phyloP scores from a whole-genome alignment of 2,888 invertebrate genomes.

The Falcaria lacertinaria region DNA sequence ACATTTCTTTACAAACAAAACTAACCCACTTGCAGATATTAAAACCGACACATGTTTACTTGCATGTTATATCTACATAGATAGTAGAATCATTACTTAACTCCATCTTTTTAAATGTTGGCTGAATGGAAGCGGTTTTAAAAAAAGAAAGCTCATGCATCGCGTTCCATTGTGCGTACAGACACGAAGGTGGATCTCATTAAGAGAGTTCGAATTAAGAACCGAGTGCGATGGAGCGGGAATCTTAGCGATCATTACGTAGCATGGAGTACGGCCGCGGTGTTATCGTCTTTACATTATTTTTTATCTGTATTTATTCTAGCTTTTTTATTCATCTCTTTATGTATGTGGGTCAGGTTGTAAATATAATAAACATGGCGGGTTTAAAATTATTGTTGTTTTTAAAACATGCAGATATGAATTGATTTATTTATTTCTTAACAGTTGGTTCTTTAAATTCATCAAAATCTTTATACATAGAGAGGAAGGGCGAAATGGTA shows the following conservation, averaged over 20 bases:
- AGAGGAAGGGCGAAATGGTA: too few species aligned
- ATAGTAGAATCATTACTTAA: slow-evolving; percentile 69
- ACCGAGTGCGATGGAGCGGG: slow-evolving; percentile 65
- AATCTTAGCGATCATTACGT: slow-evolving; percentile 76
- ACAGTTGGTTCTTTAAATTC: too few species aligned
- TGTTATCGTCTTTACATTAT: slow-evolving; percentile 23
- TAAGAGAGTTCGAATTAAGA: slow-evolving; percentile 70
- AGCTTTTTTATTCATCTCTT: background rate
- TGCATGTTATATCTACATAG: slow-evolving; percentile 6
- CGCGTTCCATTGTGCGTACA: slow-evolving; percentile 69
- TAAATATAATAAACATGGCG: too few species aligned
- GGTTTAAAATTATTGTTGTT: too few species aligned
- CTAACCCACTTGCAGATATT: slow-evolving; percentile 53
- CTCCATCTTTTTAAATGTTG: slow-evolving; percentile 69
- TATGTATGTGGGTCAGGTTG: slow-evolving; percentile 1
- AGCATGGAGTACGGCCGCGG: slow-evolving; percentile 44
- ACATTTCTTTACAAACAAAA: slow-evolving; percentile 10
- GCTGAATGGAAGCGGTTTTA: slow-evolving; percentile 61
- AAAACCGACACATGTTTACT: slow-evolving; percentile 25
- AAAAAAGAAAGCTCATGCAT: slow-evolving; percentile 65
- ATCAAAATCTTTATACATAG: too few species aligned
- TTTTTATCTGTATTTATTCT: slow-evolving; percentile 8
- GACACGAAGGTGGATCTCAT: slow-evolving; percentile 76
- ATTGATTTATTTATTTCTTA: too few species aligned
- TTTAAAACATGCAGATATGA: too few species aligned